phyloP scores from a whole-genome alignment of 2,113 vertebrate species.

The Otus sunia region DNA sequence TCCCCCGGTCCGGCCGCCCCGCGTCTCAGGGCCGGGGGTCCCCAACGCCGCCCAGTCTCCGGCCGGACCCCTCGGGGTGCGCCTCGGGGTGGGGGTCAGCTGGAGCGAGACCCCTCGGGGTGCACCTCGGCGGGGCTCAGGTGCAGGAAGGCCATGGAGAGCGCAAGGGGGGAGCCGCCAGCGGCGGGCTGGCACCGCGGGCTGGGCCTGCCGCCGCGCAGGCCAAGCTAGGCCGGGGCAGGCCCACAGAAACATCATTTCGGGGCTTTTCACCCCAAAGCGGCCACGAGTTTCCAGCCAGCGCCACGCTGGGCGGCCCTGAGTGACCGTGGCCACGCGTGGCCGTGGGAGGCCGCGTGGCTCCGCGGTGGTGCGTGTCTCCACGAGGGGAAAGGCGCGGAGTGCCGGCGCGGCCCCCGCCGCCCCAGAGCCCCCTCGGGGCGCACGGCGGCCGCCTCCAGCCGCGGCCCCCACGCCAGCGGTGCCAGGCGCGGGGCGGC shows the following conservation, averaged over 20 bases:
- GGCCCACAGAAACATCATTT: constrained; percentile 67
- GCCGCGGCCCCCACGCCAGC: neutral
- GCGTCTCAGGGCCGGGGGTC: neutral
- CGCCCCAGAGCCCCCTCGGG: neutral
- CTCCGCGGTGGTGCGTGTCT: fast-evolving
- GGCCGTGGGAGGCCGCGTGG: neutral
- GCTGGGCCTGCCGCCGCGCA: neutral
- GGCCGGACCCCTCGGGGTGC: neutral
- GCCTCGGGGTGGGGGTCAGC: neutral
- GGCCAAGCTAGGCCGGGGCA: constrained; percentile 50
- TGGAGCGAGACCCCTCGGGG: fast-evolving
- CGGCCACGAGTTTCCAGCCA: neutral
- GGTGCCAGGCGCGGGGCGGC: neutral
- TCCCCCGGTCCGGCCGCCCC: neutral
- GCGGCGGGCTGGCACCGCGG: neutral
- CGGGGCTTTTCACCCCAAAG: neutral
- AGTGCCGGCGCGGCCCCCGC: neutral
- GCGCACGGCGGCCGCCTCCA: neutral
- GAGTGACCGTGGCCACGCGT: neutral
- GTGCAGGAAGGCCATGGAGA: neutral
- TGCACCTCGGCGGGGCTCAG: neutral
- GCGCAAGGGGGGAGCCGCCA: neutral
- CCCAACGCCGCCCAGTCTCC: fast-evolving
- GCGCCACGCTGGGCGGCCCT: neutral
- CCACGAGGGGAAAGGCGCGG: neutral